Evolutionary conservation across 1,140 invertebrate genomes (phyloP).

Genomic region (Argopecten irradians): DNA sequence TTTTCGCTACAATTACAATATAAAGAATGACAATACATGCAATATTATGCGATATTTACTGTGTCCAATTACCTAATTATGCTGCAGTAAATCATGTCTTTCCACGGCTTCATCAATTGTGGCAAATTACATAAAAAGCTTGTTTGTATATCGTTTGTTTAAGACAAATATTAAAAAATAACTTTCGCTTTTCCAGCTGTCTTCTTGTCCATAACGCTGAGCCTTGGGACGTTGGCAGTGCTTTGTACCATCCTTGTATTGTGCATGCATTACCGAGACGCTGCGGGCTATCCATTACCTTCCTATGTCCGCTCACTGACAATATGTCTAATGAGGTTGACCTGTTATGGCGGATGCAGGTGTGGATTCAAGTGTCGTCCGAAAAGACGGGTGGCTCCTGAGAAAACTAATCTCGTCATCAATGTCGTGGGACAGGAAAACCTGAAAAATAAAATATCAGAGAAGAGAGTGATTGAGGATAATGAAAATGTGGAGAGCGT

Average conservation of each 20-base stretch:
- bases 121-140: neutral
- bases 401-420: neutral
- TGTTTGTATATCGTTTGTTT: neutral
- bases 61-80: neutral
- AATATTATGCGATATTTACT: neutral
- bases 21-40: neutral
- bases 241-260: slow-evolving; percentile 41
- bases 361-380: neutral
- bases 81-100: neutral
- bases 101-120: too few relatives aligned
- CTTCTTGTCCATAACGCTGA: slow-evolving; percentile 28
- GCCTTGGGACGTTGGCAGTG: slow-evolving; percentile 30
- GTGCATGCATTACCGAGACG: neutral
- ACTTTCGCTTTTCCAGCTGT: slow-evolving; percentile 26
- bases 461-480: neutral
- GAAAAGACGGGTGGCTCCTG: neutral
- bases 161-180: neutral
- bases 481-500: neutral
- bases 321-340: neutral
- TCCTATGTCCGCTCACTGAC: neutral
- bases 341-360: neutral
- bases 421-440: neutral
- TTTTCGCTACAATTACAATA: neutral
- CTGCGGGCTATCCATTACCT: neutral
- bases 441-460: neutral